Base-by-base conservation (phyloP, 2,888 invertebrate genomes). In the Allolobophora icterica region DNA sequence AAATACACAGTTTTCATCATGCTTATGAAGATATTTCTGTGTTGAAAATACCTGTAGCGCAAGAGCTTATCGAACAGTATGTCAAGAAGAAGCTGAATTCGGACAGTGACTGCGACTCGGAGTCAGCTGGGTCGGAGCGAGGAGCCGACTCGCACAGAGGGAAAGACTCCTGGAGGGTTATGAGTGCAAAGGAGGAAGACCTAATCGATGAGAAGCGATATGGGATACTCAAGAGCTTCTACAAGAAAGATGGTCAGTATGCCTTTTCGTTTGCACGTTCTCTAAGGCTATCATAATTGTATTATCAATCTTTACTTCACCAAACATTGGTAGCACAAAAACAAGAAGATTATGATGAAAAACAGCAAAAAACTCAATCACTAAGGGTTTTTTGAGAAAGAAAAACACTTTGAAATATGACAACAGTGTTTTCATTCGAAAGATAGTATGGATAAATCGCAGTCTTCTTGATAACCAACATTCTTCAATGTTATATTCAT, bases 11-110 rank as follows among this genome's bases (percentile, higher is more conserved):
- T 52, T 24, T 71, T n/a, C 71, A 13, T 8, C 5, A 11, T n/a
- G 71, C 71, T 71, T 71, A 71, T 52, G 52, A 52, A 52, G 19
- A 24, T n/a, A n/a, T 71, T 71, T 71, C 71, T 71, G 30, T 30
- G 71, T 71, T n/a, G 58, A 71, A 71, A 71, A 30, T 71, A 19
- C 52, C 24, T 52, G n/a, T n/a, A 95, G 95, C 95, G 87, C 94
- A 95, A 91, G 94, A 94, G 30, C 92, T 95, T 24, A 92, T 95
- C 71, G 94, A 93, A n/a, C 94, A 95, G 90, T 95, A 95, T 95
- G 93, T 95, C 92, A 93, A 93, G 33, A 94, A 94, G 84, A 95
- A 95, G 91, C 93, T 94, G 24, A 91, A 93, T 90, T 91, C 94
- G 42, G 93, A 93, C 58, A 93, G 92, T 84, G 93, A 93, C 21